Base-by-base conservation (phyloP, 2,797 vertebrate genomes). In the Thunnus albacares region DNA sequence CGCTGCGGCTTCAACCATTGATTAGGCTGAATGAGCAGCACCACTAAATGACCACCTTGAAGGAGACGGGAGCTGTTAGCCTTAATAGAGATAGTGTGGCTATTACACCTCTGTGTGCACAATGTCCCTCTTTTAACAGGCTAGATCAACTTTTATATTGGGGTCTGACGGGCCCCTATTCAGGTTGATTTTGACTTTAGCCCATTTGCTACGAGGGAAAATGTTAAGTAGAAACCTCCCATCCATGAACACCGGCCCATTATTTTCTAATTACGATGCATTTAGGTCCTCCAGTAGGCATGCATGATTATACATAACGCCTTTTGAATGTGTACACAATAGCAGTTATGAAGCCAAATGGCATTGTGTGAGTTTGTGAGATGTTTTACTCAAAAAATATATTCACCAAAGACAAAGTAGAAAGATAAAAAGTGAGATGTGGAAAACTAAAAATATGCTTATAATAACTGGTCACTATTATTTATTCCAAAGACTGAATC, bases 1-100 rank as follows among this genome's bases (percentile, higher is more conserved):
- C 95, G 95, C 94, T 96, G 96, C 96, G 88, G 94, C 93, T 95
- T 95, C 94, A 96, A 95, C 96, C 94, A 96, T 96, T 96, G 96
- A 96, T 96, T 96, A 95, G 96, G 95, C 95, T 97, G 96, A 97
- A 96, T 96, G 96, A 97, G 96, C 96, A 96, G 96, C 96, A 94
- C 97, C 95, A 95, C 96, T 97, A 96, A 96, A 97, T 95, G 96
- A 96, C 94, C 96, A 96, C 95, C 96, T 97, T 93, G 90, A 95
- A 96, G 94, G 95, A 96, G 93, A 96, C 89, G 94, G 95, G 93
- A 95, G 93, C 94, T 95, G 96, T 95, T 96, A 93, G 94, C 85
- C 89, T 94, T 96, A 96, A 96, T 96, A 93, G 94, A 94, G 94
- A 92, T 92, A 80, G 80, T 84, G 89, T 81, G 87, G 89, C 91